phyloP scores from a whole-genome alignment of 2,113 vertebrate genomes.

The Callocephalon fimbriatum region DNA sequence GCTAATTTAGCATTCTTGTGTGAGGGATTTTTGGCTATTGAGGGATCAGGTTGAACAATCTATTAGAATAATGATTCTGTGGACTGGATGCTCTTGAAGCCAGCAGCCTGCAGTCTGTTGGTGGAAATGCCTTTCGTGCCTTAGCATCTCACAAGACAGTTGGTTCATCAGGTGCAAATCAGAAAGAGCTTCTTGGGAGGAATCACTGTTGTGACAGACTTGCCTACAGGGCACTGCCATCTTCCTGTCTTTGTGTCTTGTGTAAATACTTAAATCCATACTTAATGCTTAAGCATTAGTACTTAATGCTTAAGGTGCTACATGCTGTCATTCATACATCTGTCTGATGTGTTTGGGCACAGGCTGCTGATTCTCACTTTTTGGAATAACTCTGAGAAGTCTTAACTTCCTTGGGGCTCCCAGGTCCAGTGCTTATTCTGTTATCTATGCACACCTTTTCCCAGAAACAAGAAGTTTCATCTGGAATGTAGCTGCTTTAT shows the following conservation, averaged over 20 bases:
- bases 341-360: neutral
- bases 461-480: neutral
- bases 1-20: neutral
- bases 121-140: neutral
- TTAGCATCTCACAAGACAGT: neutral
- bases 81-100: neutral
- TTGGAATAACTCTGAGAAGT: neutral
- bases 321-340: neutral
- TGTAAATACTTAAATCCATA: neutral
- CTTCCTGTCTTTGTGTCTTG: neutral
- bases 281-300: neutral
- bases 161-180: neutral
- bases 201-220: neutral
- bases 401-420: neutral
- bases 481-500: neutral
- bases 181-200: neutral
- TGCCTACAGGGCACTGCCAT: neutral
- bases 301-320: neutral
- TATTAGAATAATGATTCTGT: neutral
- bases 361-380: neutral
- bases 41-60: neutral
- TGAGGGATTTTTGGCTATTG: neutral
- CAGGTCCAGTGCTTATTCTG: neutral
- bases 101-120: neutral
- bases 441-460: neutral